Evolutionary conservation across 2,888 invertebrate species (phyloP).

Genomic region (Meloe dianella): DNA sequence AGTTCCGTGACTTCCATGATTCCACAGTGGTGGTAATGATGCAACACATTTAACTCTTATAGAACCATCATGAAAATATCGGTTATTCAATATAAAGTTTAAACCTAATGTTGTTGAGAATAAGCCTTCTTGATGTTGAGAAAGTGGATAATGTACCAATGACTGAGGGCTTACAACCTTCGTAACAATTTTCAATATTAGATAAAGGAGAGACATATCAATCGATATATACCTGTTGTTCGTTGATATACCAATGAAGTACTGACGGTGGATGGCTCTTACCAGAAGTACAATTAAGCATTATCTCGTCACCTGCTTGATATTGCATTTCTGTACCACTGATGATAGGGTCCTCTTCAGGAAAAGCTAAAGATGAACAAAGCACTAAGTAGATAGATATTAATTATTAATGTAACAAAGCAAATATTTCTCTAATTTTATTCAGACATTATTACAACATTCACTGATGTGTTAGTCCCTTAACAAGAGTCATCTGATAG

Average conservation of each 20-base stretch:
- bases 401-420: too few species aligned
- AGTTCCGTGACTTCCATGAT: too few species aligned
- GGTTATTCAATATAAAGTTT: slow-evolving; percentile 62
- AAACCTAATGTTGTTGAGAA: too few species aligned
- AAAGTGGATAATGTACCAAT: slow-evolving; percentile 62
- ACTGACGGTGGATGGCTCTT: slow-evolving; percentile 79
- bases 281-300: slow-evolving; percentile 78
- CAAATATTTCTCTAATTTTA: too few species aligned
- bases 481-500: too few species aligned
- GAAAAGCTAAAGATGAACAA: slow-evolving; percentile 59
- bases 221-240: too few species aligned
- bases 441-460: too few species aligned
- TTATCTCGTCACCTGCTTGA: slow-evolving; percentile 75
- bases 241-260: too few species aligned
- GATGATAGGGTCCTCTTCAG: slow-evolving; percentile 76
- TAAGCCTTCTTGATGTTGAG: slow-evolving; percentile 66
- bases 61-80: slow-evolving; percentile 66
- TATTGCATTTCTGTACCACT: slow-evolving; percentile 75
- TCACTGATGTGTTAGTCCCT: too few species aligned
- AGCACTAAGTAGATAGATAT: too few species aligned
- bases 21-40: slow-evolving; percentile 66
- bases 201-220: slow-evolving; percentile 64
- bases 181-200: slow-evolving; percentile 64
- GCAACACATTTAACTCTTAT: slow-evolving; percentile 70
- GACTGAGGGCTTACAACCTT: slow-evolving; percentile 63